Base-by-base conservation (phyloP, 1,140 invertebrate genomes). In the Bombus confusus region DNA sequence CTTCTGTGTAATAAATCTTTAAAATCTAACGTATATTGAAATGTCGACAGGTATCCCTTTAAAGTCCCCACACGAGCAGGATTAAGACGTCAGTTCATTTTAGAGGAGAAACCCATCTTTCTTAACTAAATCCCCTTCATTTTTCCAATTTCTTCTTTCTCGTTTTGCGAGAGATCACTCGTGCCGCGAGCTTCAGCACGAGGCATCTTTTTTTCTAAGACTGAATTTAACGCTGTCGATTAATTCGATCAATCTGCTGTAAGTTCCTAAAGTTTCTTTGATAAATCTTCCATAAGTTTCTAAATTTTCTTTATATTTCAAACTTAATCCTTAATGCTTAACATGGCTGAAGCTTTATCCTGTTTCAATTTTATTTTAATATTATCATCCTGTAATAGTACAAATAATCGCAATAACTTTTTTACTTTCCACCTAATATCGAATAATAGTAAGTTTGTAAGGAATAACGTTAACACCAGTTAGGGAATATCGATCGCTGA, bases 81-180 rank as follows among this genome's bases (percentile, higher is more conserved):
- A 85, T 85, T 85, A 85, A 80, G 47, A 73, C 62, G 83, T 80
- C 76, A 39, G 39, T 85, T 73, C 68, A 37, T 52, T 85, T 80
- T 62, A 80, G 41, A 47, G 18, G 57, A 22, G 47, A 72, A 85
- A 68, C 79, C 72, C 15, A 31, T 31, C n/a, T 34, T 66, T 47
- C 37, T 31, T n/a, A 22, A 9, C 18, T 5, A 68, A 71, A 84
- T 78, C 83, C 73, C 22, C 41, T 34, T 77, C 43, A 13, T 57
- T 83, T 78, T 57, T 57, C 34, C 68, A 34, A 73, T 72, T 80
- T 43, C 68, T 31, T 18, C 43, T 37, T n/a, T 8, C 22, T 3
- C 4, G 8, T n/a, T n/a, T 43, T 10, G 15, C 2, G 28, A 47
- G n/a, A 15, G 41, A 43, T 43, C 1, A 15, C 43, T 39, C 69